Conservation (phyloP, 92 coral and sea anemone genomes). For the Palythoa grandis region DNA sequence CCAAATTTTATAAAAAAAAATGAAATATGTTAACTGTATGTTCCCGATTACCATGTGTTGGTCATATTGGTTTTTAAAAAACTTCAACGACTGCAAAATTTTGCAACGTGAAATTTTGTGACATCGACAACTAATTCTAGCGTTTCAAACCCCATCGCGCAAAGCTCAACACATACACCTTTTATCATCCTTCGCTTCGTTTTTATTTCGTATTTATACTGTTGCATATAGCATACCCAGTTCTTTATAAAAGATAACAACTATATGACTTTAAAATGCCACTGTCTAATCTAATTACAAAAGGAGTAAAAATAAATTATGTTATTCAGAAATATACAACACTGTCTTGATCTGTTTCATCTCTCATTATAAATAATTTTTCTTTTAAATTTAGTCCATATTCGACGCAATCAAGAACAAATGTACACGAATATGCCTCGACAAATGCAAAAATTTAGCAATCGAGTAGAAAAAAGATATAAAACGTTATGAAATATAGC, state of each 20-base stretch:
- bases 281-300: constrained; percentile 28
- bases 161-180: background rate
- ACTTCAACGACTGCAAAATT: too few species aligned
- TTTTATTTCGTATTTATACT: constrained; percentile 20
- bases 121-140: too few species aligned
- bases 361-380: constrained; percentile 47
- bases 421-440: constrained; percentile 28
- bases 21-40: too few species aligned
- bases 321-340: constrained; percentile 47
- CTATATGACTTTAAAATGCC: constrained; percentile 59
- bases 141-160: background rate
- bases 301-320: constrained; percentile 76
- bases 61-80: too few species aligned
- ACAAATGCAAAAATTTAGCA: background rate
- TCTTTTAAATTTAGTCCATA: constrained; percentile 2
- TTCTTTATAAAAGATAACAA: constrained; percentile 87
- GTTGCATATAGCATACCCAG: constrained; percentile 46
- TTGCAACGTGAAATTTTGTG: too few species aligned
- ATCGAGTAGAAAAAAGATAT: background rate
- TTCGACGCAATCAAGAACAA: constrained; percentile 13
- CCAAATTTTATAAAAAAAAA: too few species aligned
- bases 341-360: constrained; percentile 34
- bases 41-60: too few species aligned
- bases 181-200: background rate
- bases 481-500: too few species aligned